phyloP scores from a whole-genome alignment of 2,113 vertebrate genomes.

The Anoura caudifer region DNA sequence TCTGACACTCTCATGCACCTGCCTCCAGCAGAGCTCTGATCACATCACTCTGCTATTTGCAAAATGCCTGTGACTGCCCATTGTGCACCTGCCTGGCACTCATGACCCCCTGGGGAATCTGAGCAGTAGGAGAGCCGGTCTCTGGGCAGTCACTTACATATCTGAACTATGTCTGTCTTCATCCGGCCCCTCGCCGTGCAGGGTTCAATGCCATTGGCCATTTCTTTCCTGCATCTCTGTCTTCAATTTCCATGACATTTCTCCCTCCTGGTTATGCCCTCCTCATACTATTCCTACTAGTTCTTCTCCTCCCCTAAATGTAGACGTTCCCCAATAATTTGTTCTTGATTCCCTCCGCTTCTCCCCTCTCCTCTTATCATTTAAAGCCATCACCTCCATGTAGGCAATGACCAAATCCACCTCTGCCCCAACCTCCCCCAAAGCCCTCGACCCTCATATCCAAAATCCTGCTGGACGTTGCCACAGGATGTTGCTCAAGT shows the following conservation, averaged over 20 bases:
- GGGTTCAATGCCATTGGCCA: rapidly evolving
- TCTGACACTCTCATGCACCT: rapidly evolving
- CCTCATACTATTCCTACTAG: neutral
- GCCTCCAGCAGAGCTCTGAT: neutral
- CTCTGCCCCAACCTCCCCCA: neutral
- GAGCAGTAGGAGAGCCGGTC: neutral
- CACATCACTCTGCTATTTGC: neutral
- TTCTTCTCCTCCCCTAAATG: neutral
- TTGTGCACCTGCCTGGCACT: neutral
- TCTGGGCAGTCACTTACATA: neutral
- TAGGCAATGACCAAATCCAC: neutral
- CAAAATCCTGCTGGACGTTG: neutral
- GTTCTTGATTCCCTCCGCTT: neutral
- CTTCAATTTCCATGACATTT: neutral
- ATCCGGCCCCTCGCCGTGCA: rapidly evolving
- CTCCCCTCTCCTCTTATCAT: neutral
- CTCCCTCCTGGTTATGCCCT: neutral
- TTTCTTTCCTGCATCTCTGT: neutral
- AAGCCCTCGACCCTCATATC: neutral
- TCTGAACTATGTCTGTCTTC: rapidly evolving
- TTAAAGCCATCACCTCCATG: neutral
- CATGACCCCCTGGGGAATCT: neutral
- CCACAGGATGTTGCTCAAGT: neutral
- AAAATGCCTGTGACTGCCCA: rapidly evolving
- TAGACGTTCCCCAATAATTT: no score